Evolutionary conservation across 2,113 vertebrate genomes (phyloP).

Genomic region (Meles meles): DNA sequence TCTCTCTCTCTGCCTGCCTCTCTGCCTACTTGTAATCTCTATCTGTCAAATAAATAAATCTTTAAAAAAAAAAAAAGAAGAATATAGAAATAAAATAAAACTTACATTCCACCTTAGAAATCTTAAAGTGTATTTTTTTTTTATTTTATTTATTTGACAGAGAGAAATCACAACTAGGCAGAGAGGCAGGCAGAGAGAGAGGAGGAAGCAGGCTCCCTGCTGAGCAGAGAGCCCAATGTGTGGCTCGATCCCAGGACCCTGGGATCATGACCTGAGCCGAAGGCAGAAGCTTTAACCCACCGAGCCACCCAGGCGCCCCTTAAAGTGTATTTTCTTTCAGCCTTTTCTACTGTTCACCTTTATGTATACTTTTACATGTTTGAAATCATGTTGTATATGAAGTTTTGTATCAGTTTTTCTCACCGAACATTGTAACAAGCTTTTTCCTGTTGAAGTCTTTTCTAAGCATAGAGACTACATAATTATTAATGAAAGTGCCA

Average conservation of each 20-base stretch:
- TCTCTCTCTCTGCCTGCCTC: no score
- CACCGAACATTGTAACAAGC: neutral
- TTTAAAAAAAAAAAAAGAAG: neutral
- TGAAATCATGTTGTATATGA: neutral
- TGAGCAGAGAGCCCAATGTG: no score
- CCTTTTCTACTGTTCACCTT: neutral
- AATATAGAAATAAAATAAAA: neutral
- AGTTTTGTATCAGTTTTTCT: neutral
- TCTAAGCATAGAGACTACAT: neutral
- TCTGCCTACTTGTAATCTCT: no score
- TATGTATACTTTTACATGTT: neutral
- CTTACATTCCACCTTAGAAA: neutral
- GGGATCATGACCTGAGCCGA: no score
- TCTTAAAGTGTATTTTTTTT: neutral
- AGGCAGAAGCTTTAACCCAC: no score
- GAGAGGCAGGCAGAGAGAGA: no score
- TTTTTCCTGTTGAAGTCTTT: neutral
- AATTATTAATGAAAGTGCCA: neutral
- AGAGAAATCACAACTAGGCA: no score
- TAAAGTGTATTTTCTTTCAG: neutral
- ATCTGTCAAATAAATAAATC: no score
- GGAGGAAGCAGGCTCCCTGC: no score
- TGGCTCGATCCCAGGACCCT: no score
- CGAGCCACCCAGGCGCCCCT: no score
- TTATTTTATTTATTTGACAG: no score